Evolutionary conservation across 2,113 vertebrate species (phyloP), one percentile per base, ranked within the genome.

Genomic region (Murina feae): DNA sequence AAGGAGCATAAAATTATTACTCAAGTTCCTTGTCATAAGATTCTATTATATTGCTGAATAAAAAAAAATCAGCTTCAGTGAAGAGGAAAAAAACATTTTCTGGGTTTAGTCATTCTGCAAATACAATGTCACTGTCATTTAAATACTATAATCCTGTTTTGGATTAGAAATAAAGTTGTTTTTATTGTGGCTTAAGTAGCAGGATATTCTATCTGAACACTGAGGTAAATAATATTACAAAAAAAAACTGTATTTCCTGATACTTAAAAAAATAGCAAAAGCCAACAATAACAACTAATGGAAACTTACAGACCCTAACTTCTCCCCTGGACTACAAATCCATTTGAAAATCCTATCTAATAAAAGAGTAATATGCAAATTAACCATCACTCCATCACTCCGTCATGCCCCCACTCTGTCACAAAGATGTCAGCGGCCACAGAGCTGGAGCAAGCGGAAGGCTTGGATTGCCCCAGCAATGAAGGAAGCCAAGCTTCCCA

Each of bases 1-100:
- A 75, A 93, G 79, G 74, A 92, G 71, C 65, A 93, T 71, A 97
- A 80, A 91, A 94, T 91, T 96, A 86, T 89, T 93, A 89, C 35
- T 94, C 10, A 72, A 95, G 74, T 83, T 85, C 18, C 37, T 91
- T 94, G 86, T 91, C 91, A 83, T 89, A 30, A 86, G n/a, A 93
- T 35, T 51, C 63, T 75, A 53, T 86, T 69, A 60, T 78, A 78
- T 17, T 85, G 58, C 60, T 60, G 83, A 96, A 84, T 68, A 71
- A 90, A 90, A 79, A 79, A 92, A 79, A 94, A 76, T 92, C 86
- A 60, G 39, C 80, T 88, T 86, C 75, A 55, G 44, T 28, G 17
- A 14, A 85, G 32, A 4, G 16, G 80, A 13, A 84, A 39, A 84
- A 86, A 84, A 87, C 30, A 58, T 17, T 94, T 95, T 79, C 89